These are phyloP conservation scores for Numenius phaeopus DNA, from an alignment of 2,797 vertebrate species.

Conservation along the genomic window DNA sequence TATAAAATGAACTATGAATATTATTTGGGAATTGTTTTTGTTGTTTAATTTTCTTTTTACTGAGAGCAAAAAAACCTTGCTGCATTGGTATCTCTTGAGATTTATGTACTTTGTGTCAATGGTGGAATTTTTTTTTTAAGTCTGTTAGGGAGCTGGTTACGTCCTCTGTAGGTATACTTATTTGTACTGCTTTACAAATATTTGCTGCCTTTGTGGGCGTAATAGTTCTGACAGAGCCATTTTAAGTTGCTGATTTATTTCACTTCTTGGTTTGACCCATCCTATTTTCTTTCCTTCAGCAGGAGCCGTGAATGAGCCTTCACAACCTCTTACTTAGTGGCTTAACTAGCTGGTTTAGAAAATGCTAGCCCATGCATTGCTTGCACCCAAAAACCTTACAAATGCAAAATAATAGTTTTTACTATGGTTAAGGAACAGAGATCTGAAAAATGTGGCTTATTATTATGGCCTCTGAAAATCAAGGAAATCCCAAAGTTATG, in stretches of 20 bases:
- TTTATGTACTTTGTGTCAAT: background rate
- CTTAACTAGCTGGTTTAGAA: background rate
- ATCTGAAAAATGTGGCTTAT: background rate
- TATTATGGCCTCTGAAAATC: background rate
- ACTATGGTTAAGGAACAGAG: background rate
- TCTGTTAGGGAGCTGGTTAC: background rate
- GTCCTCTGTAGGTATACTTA: background rate
- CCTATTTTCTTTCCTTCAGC: background rate
- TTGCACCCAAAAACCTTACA: background rate
- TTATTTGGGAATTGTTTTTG: background rate
- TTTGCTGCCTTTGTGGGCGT: constrained; percentile 16
- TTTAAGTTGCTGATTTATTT: constrained; percentile 46
- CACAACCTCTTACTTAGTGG: background rate
- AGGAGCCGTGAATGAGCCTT: background rate
- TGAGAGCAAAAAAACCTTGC: background rate
- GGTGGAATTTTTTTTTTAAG: background rate
- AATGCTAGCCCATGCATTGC: background rate
- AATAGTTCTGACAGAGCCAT: background rate
- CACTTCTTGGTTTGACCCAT: background rate
- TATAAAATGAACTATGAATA: background rate
- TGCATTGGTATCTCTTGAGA: background rate
- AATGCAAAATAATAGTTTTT: background rate
- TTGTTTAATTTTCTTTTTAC: background rate
- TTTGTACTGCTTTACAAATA: constrained; percentile 21
- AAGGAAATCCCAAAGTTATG: background rate